Evolutionary conservation across 2,888 invertebrate genomes (phyloP).

Genomic region (Papilio demoleus): DNA sequence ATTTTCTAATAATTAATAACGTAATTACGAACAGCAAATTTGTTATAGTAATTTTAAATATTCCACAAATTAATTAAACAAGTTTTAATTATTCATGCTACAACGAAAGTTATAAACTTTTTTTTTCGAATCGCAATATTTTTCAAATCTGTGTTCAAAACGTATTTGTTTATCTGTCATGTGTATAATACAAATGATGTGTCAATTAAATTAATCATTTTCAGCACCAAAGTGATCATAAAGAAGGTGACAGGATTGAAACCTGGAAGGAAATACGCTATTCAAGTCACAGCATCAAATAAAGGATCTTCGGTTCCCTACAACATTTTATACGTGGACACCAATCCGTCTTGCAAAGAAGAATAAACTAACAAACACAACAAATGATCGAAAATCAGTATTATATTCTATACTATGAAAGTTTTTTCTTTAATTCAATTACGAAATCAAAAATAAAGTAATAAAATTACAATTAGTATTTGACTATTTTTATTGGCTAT

Average conservation of each 20-base stretch:
- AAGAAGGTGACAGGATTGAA: constrained; percentile 68
- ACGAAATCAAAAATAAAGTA: too few species aligned
- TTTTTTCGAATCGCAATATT: too few species aligned
- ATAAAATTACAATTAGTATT: too few species aligned
- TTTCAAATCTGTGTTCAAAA: too few species aligned
- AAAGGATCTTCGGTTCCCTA: constrained; percentile 70
- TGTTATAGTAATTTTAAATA: not conserved
- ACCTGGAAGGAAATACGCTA: constrained; percentile 70
- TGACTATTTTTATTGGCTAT: too few species aligned
- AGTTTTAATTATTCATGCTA: not conserved
- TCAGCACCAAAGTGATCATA: constrained; percentile 66
- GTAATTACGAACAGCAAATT: not conserved
- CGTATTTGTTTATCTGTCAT: too few species aligned
- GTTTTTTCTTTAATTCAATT: constrained; percentile 18
- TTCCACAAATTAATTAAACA: not conserved
- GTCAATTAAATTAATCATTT: not conserved
- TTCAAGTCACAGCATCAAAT: constrained; percentile 70
- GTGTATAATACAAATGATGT: too few species aligned
- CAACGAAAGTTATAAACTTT: too few species aligned
- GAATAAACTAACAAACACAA: constrained; percentile 43
- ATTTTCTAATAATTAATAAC: not conserved
- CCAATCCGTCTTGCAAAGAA: constrained; percentile 68
- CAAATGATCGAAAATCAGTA: constrained; percentile 47
- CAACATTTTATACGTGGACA: constrained; percentile 69
- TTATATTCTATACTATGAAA: constrained; percentile 42